Conservation (phyloP, 2,888 invertebrate species). For the Abrostola tripartita region DNA sequence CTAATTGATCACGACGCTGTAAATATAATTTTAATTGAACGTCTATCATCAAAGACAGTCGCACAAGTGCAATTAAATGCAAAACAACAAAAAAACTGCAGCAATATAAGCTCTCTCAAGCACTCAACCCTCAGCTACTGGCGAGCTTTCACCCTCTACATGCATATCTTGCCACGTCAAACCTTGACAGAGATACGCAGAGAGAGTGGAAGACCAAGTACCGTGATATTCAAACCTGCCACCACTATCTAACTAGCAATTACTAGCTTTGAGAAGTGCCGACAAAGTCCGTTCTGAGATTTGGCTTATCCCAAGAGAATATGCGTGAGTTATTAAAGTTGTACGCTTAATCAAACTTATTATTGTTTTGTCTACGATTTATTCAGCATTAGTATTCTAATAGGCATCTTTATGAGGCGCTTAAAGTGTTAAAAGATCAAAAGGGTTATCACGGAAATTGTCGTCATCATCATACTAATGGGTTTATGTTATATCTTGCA, state of each 20-base stretch:
- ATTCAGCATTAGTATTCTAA: constrained; percentile 1
- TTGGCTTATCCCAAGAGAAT: constrained; percentile 1
- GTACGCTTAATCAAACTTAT: background rate
- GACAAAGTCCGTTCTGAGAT: constrained; percentile 26
- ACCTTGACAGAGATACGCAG: constrained; percentile 53
- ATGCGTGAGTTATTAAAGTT: constrained; percentile 1
- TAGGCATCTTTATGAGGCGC: background rate
- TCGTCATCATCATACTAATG: background rate
- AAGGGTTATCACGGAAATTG: background rate
- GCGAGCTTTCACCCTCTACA: constrained; percentile 55
- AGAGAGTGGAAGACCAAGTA: constrained; percentile 52
- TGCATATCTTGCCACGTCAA: constrained; percentile 55
- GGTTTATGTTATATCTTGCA: background rate
- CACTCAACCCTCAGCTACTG: constrained; percentile 5
- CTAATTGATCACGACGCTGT: too few species aligned
- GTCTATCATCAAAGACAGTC: background rate
- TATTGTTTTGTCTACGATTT: constrained; percentile 1
- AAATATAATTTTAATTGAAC: too few species aligned
- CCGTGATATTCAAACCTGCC: constrained; percentile 42
- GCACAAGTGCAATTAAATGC: background rate
- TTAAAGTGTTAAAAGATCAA: constrained; percentile 2
- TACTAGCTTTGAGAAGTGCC: constrained; percentile 46
- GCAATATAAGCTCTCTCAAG: constrained; percentile 10
- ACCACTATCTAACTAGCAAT: constrained; percentile 42
- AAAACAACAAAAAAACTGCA: constrained; percentile 22